Evolutionary conservation across 2,888 invertebrate genomes (phyloP).

Genomic region (Amiota mariae): DNA sequence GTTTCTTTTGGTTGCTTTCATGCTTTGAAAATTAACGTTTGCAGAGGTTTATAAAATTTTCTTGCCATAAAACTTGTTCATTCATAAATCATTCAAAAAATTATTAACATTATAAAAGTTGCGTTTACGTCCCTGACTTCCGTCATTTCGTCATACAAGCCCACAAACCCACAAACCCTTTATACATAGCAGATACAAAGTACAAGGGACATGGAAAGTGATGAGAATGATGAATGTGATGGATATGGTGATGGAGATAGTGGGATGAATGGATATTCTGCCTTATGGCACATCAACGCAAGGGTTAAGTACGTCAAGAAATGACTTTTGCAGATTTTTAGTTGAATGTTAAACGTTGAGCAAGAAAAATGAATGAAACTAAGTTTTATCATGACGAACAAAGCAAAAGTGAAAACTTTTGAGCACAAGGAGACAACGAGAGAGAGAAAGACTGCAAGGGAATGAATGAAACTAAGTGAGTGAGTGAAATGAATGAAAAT

Average conservation of each 20-base stretch:
- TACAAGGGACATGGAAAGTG: too few species aligned
- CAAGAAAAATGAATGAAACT: constrained; percentile 27
- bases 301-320: constrained; percentile 60
- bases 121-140: constrained; percentile 47
- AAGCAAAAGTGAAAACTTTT: neutral
- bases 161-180: too few species aligned
- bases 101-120: constrained; percentile 67
- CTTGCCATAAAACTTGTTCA: constrained; percentile 61
- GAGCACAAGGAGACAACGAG: too few species aligned
- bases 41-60: constrained; percentile 54
- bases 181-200: too few species aligned
- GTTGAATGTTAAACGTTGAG: constrained; percentile 15
- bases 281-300: constrained; percentile 35
- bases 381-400: constrained; percentile 25
- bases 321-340: constrained; percentile 42
- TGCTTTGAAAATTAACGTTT: constrained; percentile 60
- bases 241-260: neutral
- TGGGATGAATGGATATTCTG: neutral
- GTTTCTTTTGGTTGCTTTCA: constrained; percentile 5
- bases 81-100: constrained; percentile 66
- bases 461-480: too few species aligned
- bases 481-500: neutral
- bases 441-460: too few species aligned
- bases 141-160: neutral
- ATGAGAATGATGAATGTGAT: neutral